Conservation (phyloP, 2,888 invertebrate species). For the Caenorhabditis japonica region DNA sequence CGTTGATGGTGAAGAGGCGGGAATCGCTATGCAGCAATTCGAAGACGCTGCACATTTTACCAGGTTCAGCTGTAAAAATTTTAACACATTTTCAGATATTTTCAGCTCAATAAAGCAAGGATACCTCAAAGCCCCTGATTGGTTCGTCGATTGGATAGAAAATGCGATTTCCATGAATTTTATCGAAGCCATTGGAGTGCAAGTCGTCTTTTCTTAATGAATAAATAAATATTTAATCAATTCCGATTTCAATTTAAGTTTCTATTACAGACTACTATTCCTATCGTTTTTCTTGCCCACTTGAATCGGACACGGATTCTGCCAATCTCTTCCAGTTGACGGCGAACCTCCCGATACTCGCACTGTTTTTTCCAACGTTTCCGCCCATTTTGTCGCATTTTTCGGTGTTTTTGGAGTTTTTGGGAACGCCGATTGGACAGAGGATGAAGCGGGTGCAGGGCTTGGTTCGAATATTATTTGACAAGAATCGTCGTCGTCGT, state of each 20-base stretch:
- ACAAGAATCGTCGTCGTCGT: slow-evolving; percentile 30
- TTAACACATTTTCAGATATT: neutral
- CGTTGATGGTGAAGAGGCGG: slow-evolving; percentile 29
- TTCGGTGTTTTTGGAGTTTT: slow-evolving; percentile 21
- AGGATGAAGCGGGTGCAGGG: neutral
- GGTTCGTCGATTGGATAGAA: slow-evolving; percentile 45
- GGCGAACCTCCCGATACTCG: slow-evolving; percentile 1
- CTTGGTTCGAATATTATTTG: slow-evolving; percentile 24
- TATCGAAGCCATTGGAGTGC: slow-evolving; percentile 35
- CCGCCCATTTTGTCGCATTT: slow-evolving; percentile 28
- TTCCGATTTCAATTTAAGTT: no score
- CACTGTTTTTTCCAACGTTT: slow-evolving; percentile 10
- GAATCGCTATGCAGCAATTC: slow-evolving; percentile 45
- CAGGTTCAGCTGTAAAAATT: slow-evolving; percentile 24
- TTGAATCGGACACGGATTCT: slow-evolving; percentile 21
- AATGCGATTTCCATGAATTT: slow-evolving; percentile 23
- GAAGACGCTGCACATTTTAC: slow-evolving; percentile 20
- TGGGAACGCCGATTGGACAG: neutral
- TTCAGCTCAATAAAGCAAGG: neutral
- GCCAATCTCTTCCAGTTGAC: slow-evolving; percentile 33
- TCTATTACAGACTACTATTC: no score
- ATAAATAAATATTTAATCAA: neutral
- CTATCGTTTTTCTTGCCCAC: slow-evolving; percentile 9
- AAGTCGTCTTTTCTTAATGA: slow-evolving; percentile 28
- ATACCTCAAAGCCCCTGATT: slow-evolving; percentile 36